Conservation (phyloP, 37 sponge, comb jelly and placozoan species). For the Lycopodina hypogea region DNA sequence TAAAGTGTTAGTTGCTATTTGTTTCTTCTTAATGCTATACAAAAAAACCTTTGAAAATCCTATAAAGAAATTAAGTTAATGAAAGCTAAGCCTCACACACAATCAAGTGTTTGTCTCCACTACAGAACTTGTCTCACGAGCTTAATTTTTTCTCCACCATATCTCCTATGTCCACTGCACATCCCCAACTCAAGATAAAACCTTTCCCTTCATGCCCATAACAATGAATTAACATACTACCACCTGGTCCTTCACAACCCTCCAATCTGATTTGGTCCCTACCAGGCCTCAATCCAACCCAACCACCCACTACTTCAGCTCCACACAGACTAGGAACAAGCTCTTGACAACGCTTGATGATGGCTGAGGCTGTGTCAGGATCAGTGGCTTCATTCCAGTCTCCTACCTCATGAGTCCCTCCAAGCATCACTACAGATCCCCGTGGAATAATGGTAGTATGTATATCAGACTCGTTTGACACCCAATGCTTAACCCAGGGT, state of each 20-base stretch:
- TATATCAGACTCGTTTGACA: background rate
- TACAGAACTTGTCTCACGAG: no score
- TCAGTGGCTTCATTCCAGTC: constrained; percentile 25
- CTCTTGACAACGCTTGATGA: constrained; percentile 16
- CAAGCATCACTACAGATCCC: constrained; percentile 30
- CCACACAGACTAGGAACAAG: constrained; percentile 47
- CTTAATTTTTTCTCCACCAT: constrained; percentile 20
- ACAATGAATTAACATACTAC: constrained; percentile 59
- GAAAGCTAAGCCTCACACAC: no score
- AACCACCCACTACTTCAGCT: constrained; percentile 46
- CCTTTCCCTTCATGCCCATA: constrained; percentile 86
- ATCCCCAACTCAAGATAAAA: constrained; percentile 62
- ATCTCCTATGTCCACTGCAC: constrained; percentile 59
- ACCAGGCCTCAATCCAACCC: constrained; percentile 65
- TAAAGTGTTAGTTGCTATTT: no score
- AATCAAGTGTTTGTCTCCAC: no score
- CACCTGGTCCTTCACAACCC: background rate
- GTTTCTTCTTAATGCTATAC: no score
- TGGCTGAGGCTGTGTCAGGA: constrained; percentile 3
- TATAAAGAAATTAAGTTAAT: no score
- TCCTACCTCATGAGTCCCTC: constrained; percentile 47
- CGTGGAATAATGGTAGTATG: constrained; percentile 41
- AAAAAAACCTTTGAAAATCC: no score
- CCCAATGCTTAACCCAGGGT: constrained; percentile 71
- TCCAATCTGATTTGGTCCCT: constrained; percentile 64